Evolutionary conservation across 2,888 invertebrate species (phyloP).

Genomic region (Morpho helenor): DNA sequence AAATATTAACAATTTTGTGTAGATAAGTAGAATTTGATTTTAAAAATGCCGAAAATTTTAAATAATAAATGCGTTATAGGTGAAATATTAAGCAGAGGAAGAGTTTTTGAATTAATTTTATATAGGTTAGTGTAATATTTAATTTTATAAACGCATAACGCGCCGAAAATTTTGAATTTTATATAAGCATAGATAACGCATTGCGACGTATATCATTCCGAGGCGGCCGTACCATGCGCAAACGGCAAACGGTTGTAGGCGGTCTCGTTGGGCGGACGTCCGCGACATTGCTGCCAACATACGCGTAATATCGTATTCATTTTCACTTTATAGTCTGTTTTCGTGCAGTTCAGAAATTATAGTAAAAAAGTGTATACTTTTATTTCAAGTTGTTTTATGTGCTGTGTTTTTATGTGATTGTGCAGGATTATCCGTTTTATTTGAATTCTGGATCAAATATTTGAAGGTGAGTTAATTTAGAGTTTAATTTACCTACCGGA

Average conservation of each 20-base stretch:
- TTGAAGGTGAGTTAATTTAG: slow-evolving; percentile 1
- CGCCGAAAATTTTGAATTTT: slow-evolving; percentile 22
- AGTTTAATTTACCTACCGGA: not conserved
- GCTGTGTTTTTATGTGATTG: slow-evolving; percentile 3
- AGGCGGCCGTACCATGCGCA: slow-evolving; percentile 61
- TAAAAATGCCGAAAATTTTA: no score
- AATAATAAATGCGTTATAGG: no score
- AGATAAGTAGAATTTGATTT: no score
- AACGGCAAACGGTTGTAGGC: slow-evolving; percentile 57
- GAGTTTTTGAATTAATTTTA: no score
- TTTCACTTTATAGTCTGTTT: slow-evolving; percentile 1
- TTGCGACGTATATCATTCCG: slow-evolving; percentile 72
- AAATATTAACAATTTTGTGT: no score
- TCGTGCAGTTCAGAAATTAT: slow-evolving; percentile 9
- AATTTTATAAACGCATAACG: slow-evolving; percentile 1
- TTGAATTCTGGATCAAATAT: not conserved
- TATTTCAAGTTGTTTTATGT: not conserved
- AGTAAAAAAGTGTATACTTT: slow-evolving; percentile 3
- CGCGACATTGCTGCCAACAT: slow-evolving; percentile 8
- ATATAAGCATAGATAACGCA: slow-evolving; percentile 52
- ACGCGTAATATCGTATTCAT: slow-evolving; percentile 6
- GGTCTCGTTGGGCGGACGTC: slow-evolving; percentile 23
- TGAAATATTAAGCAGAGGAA: no score
- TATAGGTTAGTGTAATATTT: not conserved
- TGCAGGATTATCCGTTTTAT: slow-evolving; percentile 5